Evolutionary conservation across 2,113 vertebrate genomes (phyloP).

Genomic region (Orthonyx spaldingii): DNA sequence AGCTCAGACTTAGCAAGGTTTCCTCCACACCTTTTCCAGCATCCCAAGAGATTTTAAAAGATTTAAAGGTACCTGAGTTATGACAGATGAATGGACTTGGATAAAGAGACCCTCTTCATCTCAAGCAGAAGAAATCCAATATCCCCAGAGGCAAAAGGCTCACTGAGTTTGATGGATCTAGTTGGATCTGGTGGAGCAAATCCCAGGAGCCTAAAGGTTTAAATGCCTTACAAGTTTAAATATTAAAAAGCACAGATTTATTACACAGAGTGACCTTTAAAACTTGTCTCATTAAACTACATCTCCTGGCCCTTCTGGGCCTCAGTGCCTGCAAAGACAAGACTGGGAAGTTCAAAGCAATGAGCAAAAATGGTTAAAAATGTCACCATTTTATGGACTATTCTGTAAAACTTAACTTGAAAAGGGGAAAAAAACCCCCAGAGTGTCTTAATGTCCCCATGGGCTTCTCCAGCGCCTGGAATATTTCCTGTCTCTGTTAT

Average conservation of each 20-base stretch:
- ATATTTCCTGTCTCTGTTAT: not conserved
- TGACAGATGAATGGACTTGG: slow-evolving; percentile 15
- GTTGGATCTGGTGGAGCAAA: slow-evolving; percentile 45
- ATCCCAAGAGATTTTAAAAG: not conserved
- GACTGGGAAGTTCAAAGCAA: slow-evolving; percentile 44
- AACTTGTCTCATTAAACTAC: slow-evolving; percentile 68
- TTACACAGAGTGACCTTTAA: slow-evolving; percentile 66
- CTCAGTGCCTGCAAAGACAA: not conserved
- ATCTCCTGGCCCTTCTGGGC: slow-evolving; percentile 63
- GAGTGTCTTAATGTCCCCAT: not conserved
- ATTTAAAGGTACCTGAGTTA: not conserved
- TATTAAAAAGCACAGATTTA: slow-evolving; percentile 63
- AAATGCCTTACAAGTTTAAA: slow-evolving; percentile 66
- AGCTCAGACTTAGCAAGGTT: not conserved
- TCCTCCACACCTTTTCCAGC: not conserved
- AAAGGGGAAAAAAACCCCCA: not conserved
- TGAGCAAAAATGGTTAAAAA: slow-evolving; percentile 63
- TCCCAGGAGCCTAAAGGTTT: slow-evolving; percentile 56
- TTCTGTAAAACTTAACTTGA: not conserved
- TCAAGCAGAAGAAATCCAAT: slow-evolving; percentile 10
- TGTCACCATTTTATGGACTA: slow-evolving; percentile 20
- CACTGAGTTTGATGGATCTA: slow-evolving; percentile 37
- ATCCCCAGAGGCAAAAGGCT: not conserved
- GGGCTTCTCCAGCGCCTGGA: not conserved
- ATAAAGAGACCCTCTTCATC: slow-evolving; percentile 15